Conservation (phyloP, 2,888 invertebrate species). For the Phaonia tiefii region DNA sequence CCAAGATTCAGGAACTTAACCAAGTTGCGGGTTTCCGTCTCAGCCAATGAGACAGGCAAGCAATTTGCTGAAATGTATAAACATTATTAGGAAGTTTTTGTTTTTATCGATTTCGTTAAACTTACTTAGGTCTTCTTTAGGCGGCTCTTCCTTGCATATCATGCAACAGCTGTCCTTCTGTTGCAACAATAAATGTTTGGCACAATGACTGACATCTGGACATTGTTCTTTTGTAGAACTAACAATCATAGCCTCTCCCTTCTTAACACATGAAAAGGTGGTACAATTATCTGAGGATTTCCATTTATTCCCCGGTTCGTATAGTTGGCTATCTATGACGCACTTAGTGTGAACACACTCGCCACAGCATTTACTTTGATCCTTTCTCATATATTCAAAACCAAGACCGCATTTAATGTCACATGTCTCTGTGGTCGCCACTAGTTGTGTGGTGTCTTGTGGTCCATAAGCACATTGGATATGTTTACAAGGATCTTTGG, state of each 20-base stretch:
- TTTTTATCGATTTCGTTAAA: constrained; percentile 18
- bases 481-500: constrained; percentile 80
- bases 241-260: constrained; percentile 82
- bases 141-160: constrained; percentile 83
- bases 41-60: constrained; percentile 82
- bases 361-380: constrained; percentile 83
- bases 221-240: constrained; percentile 83
- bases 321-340: constrained; percentile 81
- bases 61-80: constrained; percentile 81
- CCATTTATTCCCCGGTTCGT: constrained; percentile 83
- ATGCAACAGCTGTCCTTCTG: constrained; percentile 84
- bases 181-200: constrained; percentile 80
- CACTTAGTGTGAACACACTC: constrained; percentile 84
- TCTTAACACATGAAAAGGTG: constrained; percentile 82
- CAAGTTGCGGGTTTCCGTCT: constrained; percentile 83
- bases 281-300: constrained; percentile 85
- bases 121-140: constrained; percentile 74
- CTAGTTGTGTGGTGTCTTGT: constrained; percentile 72
- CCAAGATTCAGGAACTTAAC: constrained; percentile 80
- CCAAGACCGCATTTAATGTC: constrained; percentile 81
- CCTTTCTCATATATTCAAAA: constrained; percentile 81
- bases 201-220: constrained; percentile 84
- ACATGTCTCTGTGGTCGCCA: constrained; percentile 74
- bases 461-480: constrained; percentile 77
- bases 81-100: not conserved